phyloP scores from a whole-genome alignment of 2,113 vertebrate genomes.

The Pseudolaguvia tuberculata region DNA sequence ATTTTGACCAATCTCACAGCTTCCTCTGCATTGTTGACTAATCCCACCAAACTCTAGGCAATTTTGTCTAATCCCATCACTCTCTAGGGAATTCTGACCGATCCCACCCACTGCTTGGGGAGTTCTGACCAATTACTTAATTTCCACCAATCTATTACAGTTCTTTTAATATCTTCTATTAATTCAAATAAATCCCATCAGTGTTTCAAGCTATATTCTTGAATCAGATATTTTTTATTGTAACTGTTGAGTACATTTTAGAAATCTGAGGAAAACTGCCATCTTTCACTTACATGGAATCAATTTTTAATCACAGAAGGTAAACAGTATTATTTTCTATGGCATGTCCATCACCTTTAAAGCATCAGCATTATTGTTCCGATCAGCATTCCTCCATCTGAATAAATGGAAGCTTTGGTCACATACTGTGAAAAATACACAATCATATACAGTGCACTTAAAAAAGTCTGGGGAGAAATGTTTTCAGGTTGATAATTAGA shows the following conservation, averaged over 20 bases:
- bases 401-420: slow-evolving; percentile 58
- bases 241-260: slow-evolving; percentile 15
- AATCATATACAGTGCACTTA: slow-evolving; percentile 58
- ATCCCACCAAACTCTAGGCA: no score
- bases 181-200: background rate
- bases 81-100: no score
- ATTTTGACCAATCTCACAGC: background rate
- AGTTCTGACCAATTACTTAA: no score
- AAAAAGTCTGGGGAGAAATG: slow-evolving; percentile 57
- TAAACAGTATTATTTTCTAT: slow-evolving; percentile 53
- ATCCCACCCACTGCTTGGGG: no score
- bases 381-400: slow-evolving; percentile 53
- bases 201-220: background rate
- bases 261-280: background rate
- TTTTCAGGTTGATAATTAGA: slow-evolving; percentile 66
- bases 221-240: slow-evolving; percentile 15
- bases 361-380: slow-evolving; percentile 40
- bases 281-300: slow-evolving; percentile 27
- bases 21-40: no score
- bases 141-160: no score
- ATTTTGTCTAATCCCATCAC: no score
- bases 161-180: no score
- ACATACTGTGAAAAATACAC: slow-evolving; percentile 54
- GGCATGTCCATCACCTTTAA: slow-evolving; percentile 39
- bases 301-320: slow-evolving; percentile 33